Percentiles rank a stretch among this genome's conserved stretches.
phyloP scores from a whole-genome alignment of 2,113 vertebrate genomes.

The Crotalus horridus region DNA sequence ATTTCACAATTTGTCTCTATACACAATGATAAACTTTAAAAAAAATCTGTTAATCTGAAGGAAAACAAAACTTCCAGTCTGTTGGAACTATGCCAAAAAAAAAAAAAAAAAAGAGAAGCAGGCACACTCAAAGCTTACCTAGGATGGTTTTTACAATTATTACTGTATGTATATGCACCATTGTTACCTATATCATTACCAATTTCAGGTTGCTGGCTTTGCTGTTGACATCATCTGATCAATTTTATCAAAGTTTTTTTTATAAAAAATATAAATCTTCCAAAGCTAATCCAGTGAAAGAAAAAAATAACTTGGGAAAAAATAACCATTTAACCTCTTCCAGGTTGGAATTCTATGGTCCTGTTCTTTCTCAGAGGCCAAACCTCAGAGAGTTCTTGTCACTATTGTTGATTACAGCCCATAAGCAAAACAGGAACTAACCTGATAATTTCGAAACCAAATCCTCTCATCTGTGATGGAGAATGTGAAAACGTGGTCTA shows the following conservation, averaged over 20 bases:
- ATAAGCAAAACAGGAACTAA: constrained; percentile 47
- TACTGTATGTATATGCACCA: not conserved
- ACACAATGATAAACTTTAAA: not conserved
- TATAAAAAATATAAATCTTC: not conserved
- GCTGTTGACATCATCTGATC: not conserved
- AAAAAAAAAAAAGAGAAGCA: not conserved
- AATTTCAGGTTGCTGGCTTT: not conserved
- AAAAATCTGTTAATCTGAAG: not conserved
- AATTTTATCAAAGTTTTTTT: not conserved
- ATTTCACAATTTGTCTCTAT: no score
- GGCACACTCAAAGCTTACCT: not conserved
- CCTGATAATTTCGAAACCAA: constrained; percentile 99
- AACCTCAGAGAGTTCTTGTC: no score
- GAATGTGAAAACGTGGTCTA: constrained; percentile 94
- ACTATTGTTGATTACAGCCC: not conserved
- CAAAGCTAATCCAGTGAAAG: not conserved
- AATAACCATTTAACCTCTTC: not conserved
- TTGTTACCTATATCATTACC: not conserved
- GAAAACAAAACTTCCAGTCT: not conserved
- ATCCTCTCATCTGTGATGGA: constrained; percentile 87
- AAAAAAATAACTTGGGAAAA: not conserved
- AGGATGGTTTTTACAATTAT: not conserved
- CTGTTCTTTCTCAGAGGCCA: not conserved
- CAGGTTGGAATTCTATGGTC: not conserved
- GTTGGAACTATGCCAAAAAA: not conserved